A percentile compares a stretch with the other conserved stretches of the same genome.
Evolutionary conservation across 92 coral and sea anemone genomes (phyloP).

Genomic region (Scolanthus callimorphus): DNA sequence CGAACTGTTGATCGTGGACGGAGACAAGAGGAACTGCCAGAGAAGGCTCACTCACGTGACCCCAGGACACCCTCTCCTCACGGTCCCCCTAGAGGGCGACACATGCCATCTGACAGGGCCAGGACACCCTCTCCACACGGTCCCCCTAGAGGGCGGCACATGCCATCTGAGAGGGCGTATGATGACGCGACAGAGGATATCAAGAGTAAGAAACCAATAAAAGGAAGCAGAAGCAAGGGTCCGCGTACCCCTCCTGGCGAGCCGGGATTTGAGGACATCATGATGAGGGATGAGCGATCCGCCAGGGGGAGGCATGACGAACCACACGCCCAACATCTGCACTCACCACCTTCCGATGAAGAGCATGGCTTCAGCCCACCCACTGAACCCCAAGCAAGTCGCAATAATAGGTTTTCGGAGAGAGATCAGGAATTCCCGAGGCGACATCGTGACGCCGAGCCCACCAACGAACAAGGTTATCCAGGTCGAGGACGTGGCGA

Average conservation of each 20-base stretch:
- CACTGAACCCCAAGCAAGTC: constrained; percentile 14
- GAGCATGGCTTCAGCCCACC: constrained; percentile 15
- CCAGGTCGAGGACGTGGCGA: constrained; percentile 39
- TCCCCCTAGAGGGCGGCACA: constrained; percentile 2
- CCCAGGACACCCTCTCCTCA: constrained; percentile 61
- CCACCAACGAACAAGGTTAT: constrained; percentile 22
- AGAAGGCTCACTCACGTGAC: constrained; percentile 21
- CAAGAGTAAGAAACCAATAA: constrained; percentile 13
- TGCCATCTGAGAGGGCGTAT: constrained; percentile 6
- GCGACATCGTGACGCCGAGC: constrained; percentile 14
- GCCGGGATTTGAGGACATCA: constrained; percentile 31
- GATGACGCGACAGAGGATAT: constrained; percentile 7
- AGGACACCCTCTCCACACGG: no score
- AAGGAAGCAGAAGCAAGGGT: constrained; percentile 17
- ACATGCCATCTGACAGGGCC: constrained; percentile 2
- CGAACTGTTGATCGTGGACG: not conserved
- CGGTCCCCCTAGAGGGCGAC: constrained; percentile 2
- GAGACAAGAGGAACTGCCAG: not conserved
- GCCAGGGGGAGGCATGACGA: constrained; percentile 10
- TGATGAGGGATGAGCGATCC: constrained; percentile 4
- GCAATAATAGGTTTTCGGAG: constrained; percentile 25
- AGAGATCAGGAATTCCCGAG: constrained; percentile 21
- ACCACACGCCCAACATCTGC: constrained; percentile 36
- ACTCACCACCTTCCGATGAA: constrained; percentile 42
- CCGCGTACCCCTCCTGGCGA: constrained; percentile 65